Conservation (phyloP, 2,113 vertebrate species). For the Girardinichthys multiradiatus region DNA sequence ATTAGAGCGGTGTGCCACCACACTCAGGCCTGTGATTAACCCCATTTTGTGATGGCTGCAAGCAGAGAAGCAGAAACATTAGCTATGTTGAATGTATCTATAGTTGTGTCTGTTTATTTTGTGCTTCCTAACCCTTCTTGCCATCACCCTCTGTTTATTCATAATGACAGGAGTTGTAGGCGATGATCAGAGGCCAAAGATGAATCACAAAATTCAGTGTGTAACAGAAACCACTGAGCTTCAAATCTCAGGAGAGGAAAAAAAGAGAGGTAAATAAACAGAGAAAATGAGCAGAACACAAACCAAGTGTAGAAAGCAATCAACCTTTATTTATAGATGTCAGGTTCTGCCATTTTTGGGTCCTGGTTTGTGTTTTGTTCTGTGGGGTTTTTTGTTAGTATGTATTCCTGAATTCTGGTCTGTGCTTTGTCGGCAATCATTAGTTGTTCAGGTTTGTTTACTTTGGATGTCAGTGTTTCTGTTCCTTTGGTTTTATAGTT, state of each 20-base stretch:
- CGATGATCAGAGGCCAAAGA: slow-evolving; percentile 13
- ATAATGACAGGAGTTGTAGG: not conserved
- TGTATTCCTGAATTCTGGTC: too few species aligned
- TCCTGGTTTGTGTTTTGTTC: too few species aligned
- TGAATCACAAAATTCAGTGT: not conserved
- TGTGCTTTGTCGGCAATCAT: too few species aligned
- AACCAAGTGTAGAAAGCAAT: too few species aligned
- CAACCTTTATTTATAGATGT: too few species aligned
- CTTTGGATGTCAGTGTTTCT: too few species aligned
- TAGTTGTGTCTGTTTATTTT: slow-evolving; percentile 7
- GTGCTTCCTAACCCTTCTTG: slow-evolving; percentile 4
- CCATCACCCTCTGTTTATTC: not conserved
- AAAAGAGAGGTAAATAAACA: not conserved
- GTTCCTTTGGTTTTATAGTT: too few species aligned
- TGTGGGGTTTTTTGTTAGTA: too few species aligned
- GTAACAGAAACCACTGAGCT: not conserved
- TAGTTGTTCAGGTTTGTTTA: too few species aligned
- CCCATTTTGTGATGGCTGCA: slow-evolving; percentile 34
- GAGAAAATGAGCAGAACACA: not conserved
- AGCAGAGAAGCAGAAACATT: slow-evolving; percentile 30
- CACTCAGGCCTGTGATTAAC: slow-evolving; percentile 40
- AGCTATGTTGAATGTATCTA: slow-evolving; percentile 8
- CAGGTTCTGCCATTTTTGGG: too few species aligned
- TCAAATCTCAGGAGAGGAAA: not conserved
- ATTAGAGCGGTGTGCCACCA: slow-evolving; percentile 34